Evolutionary conservation across 2,797 vertebrate species (phyloP), one percentile per base, ranked within the genome.

Genomic region (Sphenopsis melanotis): DNA sequence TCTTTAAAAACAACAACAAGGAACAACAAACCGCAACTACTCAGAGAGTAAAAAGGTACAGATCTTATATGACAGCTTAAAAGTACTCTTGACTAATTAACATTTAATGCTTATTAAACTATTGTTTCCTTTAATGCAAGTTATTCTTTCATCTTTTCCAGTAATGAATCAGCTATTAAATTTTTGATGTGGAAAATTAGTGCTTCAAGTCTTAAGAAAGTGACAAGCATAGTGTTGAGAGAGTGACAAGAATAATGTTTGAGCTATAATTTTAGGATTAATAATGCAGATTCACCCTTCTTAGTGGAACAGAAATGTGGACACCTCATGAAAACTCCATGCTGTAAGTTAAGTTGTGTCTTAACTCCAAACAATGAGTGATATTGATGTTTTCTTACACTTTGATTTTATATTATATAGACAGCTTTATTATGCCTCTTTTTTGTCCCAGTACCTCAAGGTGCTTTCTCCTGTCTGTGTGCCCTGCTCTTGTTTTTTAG

Each of bases 101-200:
- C 12, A 88, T 75, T 71, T 64, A 88, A 90, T 56, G 3, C 26
- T 86, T 88, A 80, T 75, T 90, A 83, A 71, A 88, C 68, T 66
- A 75, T 27, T 76, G 30, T 74, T 83, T 93, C 65, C 19, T 86
- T 91, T 83, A 93, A 86, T 81, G 37, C 15, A 78, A 79, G 56
- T 63, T 52, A 66, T 52, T 70, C 29, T 90, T 93, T 83, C 26
- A 74, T 75, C 37, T 90, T 89, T 87, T 63, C n/a, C 34, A n/a
- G 49, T 86, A 90, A 76, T 27, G 16, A 16, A 69, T 65, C 50
- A 59, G 77, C 22, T 72, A 37, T 59, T 93, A 70, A 84, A 79
- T 4, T 87, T 94, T 84, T 84, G 65, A 82, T 86, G 42, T 69
- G 59, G n/a, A 95, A 93, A 93, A 90, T 82, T 69, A 94, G 26